Conservation (phyloP, 2,797 vertebrate genomes). For the Antennarius maculatus region DNA sequence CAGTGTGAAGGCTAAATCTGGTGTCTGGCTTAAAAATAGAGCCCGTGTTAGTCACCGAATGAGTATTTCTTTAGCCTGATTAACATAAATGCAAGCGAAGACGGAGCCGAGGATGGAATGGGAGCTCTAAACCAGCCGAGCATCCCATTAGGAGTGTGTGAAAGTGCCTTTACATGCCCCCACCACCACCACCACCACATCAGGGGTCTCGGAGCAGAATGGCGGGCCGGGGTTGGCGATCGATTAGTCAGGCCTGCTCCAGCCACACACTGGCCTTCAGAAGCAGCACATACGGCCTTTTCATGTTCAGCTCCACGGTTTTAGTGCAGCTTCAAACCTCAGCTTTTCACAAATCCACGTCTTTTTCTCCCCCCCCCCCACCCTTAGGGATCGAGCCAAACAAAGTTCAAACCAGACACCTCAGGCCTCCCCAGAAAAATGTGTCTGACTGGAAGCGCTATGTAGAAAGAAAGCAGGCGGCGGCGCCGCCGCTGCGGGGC, state of each 20-base stretch:
- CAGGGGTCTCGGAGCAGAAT: conserved; percentile 35
- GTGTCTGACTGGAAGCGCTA: conserved; percentile 57
- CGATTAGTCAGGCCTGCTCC: conserved; percentile 47
- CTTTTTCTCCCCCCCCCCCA: conserved; percentile 13
- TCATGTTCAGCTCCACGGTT: conserved; percentile 33
- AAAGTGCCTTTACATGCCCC: too few relatives aligned
- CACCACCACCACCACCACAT: background rate
- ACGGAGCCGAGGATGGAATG: too few relatives aligned
- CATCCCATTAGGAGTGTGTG: too few relatives aligned
- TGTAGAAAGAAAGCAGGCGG: conserved; percentile 55
- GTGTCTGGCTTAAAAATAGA: conserved; percentile 45
- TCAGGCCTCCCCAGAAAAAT: conserved; percentile 55
- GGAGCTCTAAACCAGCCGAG: too few relatives aligned
- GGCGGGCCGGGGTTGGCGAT: conserved; percentile 43
- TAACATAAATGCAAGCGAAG: conserved; percentile 46
- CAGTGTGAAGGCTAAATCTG: conserved; percentile 37
- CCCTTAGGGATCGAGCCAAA: conserved; percentile 50
- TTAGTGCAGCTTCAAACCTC: conserved; percentile 11
- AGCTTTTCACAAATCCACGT: conserved; percentile 38
- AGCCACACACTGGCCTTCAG: conserved; percentile 35
- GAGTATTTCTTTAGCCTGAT: conserved; percentile 49
- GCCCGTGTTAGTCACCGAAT: conserved; percentile 40
- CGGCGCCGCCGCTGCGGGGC: conserved; percentile 11
- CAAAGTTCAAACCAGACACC: conserved; percentile 60
- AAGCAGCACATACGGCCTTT: conserved; percentile 44